Evolutionary conservation across 2,888 invertebrate genomes (phyloP).

Genomic region (Drosophila atripex): DNA sequence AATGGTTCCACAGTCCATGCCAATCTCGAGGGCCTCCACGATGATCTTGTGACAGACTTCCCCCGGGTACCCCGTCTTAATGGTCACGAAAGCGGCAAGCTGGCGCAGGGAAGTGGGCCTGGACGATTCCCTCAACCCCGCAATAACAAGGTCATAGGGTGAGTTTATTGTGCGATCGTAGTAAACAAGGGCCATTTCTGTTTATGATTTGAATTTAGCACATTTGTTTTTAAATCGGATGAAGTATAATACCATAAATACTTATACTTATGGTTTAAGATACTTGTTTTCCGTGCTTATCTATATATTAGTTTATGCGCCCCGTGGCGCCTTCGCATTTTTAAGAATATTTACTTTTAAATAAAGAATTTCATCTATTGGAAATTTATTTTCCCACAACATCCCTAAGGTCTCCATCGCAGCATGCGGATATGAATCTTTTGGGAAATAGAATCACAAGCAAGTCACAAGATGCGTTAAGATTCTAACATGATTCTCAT

Average conservation of each 20-base stretch:
- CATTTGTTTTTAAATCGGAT: neutral
- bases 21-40: conserved; percentile 17
- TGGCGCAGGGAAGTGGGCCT: conserved; percentile 7
- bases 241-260: neutral
- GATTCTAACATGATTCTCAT: conserved; percentile 13
- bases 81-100: conserved; percentile 23
- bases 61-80: conserved; percentile 30
- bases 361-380: neutral
- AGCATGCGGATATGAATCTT: conserved; percentile 19
- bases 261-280: neutral
- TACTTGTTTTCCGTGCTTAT: neutral
- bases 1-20: conserved; percentile 20
- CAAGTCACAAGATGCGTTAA: conserved; percentile 30
- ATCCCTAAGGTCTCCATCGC: neutral
- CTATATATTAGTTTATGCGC: neutral
- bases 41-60: conserved; percentile 38
- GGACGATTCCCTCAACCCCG: conserved; percentile 10
- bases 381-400: neutral
- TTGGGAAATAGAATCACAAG: conserved; percentile 21
- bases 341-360: neutral
- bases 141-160: conserved; percentile 26
- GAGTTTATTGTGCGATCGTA: conserved; percentile 40
- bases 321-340: too few relatives aligned
- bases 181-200: conserved; percentile 34
- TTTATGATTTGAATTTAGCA: neutral